Conservation (phyloP, 2,113 vertebrate species). For the Poicephalus meyeri region DNA sequence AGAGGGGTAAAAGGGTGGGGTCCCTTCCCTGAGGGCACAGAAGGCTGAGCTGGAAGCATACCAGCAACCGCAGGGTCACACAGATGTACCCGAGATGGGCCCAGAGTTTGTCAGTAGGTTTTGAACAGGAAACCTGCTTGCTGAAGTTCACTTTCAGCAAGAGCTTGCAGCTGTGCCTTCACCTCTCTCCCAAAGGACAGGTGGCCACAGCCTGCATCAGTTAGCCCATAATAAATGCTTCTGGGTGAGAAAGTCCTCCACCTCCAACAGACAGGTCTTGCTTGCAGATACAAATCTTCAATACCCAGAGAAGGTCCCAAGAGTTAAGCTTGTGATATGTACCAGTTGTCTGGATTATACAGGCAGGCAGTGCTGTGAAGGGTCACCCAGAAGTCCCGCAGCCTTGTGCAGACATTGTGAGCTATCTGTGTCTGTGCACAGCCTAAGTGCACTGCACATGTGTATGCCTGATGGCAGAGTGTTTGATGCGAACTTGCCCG, state of each 20-base stretch:
- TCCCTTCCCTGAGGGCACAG: background rate
- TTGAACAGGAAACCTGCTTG: constrained; percentile 15
- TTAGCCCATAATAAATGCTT: background rate
- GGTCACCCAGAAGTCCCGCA: background rate
- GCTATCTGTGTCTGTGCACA: background rate
- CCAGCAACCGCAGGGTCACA: background rate
- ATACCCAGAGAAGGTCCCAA: background rate
- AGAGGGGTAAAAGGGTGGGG: background rate
- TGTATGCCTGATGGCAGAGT: background rate
- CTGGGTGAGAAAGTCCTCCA: background rate
- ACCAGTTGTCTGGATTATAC: background rate
- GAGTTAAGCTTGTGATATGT: background rate
- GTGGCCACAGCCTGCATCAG: background rate
- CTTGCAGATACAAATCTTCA: background rate
- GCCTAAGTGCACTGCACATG: rapidly evolving
- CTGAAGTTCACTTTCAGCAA: background rate
- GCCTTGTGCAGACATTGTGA: background rate
- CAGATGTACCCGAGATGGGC: background rate
- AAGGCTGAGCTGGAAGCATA: background rate
- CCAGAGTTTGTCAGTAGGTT: background rate
- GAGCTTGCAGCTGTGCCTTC: constrained; percentile 16
- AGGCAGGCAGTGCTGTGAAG: background rate
- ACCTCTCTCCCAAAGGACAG: background rate
- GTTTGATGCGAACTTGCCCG: background rate
- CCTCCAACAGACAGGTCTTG: background rate